Base-by-base conservation (phyloP, 2,113 vertebrate genomes). In the Pampusana beccarii region DNA sequence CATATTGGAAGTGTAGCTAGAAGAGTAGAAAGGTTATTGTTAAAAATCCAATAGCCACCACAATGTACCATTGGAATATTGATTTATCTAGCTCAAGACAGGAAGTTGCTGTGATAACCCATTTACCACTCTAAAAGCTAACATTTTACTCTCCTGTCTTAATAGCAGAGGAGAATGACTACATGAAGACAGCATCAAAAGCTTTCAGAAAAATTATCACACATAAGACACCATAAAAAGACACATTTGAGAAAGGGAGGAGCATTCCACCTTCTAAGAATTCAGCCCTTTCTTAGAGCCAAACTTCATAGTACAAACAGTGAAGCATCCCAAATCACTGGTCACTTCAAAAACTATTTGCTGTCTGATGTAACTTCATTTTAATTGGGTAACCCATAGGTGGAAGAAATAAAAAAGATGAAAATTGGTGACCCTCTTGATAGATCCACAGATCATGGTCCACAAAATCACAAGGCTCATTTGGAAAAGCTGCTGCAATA, bases 391-490 rank as follows among this genome's bases (percentile, higher is more conserved):
- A 70, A 94, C 36, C 50, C 33, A 24, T 58, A 99, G 98, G 98
- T 99, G 60, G 98, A 98, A 97, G 98, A 99, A 97, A 98, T 98
- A 60, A 98, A 98, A 87, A 99, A 98, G 97, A 98, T 99, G 98
- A 98, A 98, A 97, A 98, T 99, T 17, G 98, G 98, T 38, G 98
- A 99, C 62, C 98, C 98, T 1, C 97, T 99, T 42, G 98, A 98
- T 88, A 97, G 98, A 96, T 97, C 98, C 81, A 98, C 98, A 3
- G 98, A 99, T 69, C 98, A 99, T 0, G 98, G 98, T 16, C 98
- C 98, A 11, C 98, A 99, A 62, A 99, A 99, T 80, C 98, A 99
- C 86, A 98, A 97, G 83, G 98, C 98, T 23, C 98, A 99, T 70
- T 75, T 99, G 94, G 98, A 98, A 90, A 99, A 99, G 78, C 97